Conservation (phyloP, 2,113 vertebrate genomes). For the Willisornis vidua region DNA sequence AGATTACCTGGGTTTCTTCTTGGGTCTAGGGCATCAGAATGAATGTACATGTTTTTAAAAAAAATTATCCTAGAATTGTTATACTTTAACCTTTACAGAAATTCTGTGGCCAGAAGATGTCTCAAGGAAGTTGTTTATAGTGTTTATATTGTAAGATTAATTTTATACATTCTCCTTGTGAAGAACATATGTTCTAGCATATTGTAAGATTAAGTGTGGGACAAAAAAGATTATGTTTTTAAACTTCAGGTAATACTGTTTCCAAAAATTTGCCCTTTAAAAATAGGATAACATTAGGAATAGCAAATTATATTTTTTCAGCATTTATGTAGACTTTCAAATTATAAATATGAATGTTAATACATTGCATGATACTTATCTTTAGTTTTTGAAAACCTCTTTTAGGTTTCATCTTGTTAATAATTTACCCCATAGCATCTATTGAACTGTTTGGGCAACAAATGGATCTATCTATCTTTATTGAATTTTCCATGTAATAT, state of each 20-base stretch:
- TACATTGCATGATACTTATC: not conserved
- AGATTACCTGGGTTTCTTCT: slow-evolving; percentile 11
- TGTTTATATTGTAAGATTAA: slow-evolving; percentile 56
- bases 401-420: slow-evolving; percentile 10
- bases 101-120: slow-evolving; percentile 1
- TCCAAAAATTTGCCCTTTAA: slow-evolving; percentile 6
- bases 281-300: slow-evolving; percentile 6
- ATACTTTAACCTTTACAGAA: slow-evolving; percentile 5
- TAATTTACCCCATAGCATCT: slow-evolving; percentile 1
- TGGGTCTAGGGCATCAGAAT: not conserved
- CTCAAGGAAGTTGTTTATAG: slow-evolving; percentile 57
- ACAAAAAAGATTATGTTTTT: slow-evolving; percentile 34
- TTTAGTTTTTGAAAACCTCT: slow-evolving; percentile 23
- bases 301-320: not conserved
- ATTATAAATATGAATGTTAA: slow-evolving; percentile 5
- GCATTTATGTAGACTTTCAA: slow-evolving; percentile 26
- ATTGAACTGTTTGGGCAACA: not conserved
- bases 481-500: slow-evolving; percentile 1
- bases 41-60: slow-evolving; percentile 47
- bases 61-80: slow-evolving; percentile 16
- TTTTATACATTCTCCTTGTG: slow-evolving; percentile 47
- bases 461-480: not conserved
- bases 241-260: slow-evolving; percentile 8
- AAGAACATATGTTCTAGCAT: not conserved
- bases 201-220: not conserved